These are phyloP conservation scores for Campylomormyrus numenius DNA, from an alignment of 2,113 vertebrate species.

Conservation along the genomic window DNA sequence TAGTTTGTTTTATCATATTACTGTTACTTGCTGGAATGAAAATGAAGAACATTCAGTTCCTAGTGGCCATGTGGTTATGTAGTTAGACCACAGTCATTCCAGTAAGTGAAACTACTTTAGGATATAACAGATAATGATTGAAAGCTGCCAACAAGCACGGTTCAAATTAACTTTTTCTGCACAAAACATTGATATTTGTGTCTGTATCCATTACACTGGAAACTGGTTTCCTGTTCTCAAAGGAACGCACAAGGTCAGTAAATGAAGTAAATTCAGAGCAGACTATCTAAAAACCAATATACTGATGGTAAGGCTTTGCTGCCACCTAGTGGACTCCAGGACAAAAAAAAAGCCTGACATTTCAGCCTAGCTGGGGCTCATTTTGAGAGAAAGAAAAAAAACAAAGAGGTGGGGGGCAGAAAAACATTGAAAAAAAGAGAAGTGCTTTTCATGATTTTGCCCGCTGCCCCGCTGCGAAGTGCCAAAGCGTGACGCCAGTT, in stretches of 20 bases:
- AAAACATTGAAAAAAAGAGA: not conserved
- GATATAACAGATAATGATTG: not conserved
- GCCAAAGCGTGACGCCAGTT: not conserved
- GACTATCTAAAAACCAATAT: not conserved
- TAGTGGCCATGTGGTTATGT: not conserved
- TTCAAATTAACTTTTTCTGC: not conserved
- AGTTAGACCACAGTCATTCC: not conserved
- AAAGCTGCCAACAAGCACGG: not conserved
- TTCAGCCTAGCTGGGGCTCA: not conserved
- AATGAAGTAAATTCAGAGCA: not conserved
- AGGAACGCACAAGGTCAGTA: not conserved
- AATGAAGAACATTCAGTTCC: not conserved
- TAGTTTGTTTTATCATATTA: not conserved
- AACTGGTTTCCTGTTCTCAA: not conserved
- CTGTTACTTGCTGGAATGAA: not conserved
- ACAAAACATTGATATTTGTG: not conserved
- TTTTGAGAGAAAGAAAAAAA: not conserved
- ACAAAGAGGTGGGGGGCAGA: not conserved
- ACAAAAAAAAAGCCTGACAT: not conserved
- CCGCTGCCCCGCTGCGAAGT: not conserved
- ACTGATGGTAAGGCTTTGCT: conserved; percentile 33
- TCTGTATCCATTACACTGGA: not conserved
- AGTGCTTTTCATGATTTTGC: not conserved
- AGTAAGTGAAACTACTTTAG: not conserved
- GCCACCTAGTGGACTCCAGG: conserved; percentile 49